A percentile compares a stretch with the other conserved stretches of the same genome.
Evolutionary conservation across 2,113 vertebrate species (phyloP).

Genomic region (Zosterops japonicus): DNA sequence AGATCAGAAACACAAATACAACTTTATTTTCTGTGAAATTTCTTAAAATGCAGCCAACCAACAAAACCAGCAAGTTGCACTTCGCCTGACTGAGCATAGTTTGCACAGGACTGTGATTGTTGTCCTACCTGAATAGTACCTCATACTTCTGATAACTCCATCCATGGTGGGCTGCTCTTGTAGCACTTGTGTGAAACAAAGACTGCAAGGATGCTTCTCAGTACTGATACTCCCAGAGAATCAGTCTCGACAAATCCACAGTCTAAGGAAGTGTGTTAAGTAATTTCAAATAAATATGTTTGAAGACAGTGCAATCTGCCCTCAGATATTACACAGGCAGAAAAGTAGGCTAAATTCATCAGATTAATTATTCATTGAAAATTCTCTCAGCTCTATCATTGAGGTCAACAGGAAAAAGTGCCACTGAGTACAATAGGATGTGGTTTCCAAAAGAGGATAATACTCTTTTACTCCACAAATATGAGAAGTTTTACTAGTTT

Average conservation of each 20-base stretch:
- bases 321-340: conserved; percentile 50
- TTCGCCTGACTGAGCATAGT: background rate
- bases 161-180: background rate
- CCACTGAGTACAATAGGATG: background rate
- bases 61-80: background rate
- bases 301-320: conserved; percentile 39
- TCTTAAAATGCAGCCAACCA: background rate
- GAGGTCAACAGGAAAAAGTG: conserved; percentile 53
- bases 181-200: background rate
- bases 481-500: background rate
- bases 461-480: background rate
- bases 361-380: conserved; percentile 68
- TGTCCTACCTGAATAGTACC: background rate
- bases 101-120: background rate
- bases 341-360: conserved; percentile 68
- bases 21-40: conserved; percentile 3
- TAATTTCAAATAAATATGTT: conserved; percentile 53
- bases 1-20: background rate
- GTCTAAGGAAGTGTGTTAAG: conserved; percentile 32
- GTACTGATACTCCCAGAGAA: background rate
- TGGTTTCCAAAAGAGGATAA: conserved; percentile 3
- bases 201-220: background rate
- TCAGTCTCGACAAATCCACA: background rate
- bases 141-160: background rate
- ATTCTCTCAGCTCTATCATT: conserved; percentile 48